Evolutionary conservation across 2,113 vertebrate genomes (phyloP), one percentile per base, ranked within the genome.

Genomic region (Oreochromis tanganicae): DNA sequence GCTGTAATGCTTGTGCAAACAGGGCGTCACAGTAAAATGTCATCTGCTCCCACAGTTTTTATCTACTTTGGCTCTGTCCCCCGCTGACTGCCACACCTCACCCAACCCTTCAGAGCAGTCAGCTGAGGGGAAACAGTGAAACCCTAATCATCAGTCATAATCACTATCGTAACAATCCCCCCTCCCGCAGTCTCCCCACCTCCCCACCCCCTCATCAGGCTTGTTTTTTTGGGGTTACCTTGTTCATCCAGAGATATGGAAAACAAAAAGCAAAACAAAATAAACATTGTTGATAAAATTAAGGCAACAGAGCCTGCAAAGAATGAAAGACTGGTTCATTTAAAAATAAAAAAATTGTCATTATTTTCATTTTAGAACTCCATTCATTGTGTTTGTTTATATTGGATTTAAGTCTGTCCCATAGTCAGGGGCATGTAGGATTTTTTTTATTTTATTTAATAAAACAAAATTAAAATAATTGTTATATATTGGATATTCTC

Each of bases 101-200:
- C 9, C 9, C 27, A 78, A 0, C 27, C 73, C 46, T 48, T 52
- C 46, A 78, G 17, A 78, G 46, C 27, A 52, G 73, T 78, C 27
- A 32, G 46, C 46, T 32, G 27, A 78, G 73, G 46, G 27, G 73
- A 52, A 78, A 50, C 2, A n/a, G 9, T 50, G 9, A 78, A 78
- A 50, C 27, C 16, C 27, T 32, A 32, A 50, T 78, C 71, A 78
- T 8, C 10, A 52, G 17, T 78, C 27, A 78, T 52, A 52, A 52
- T 78, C 73, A 52, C 43, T 78, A n/a, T 50, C 0, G 10, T 48
- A 75, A 19, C 41, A 43, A 66, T 50, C 9, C 6, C 21, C 9
- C 13, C 4, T 2, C 16, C 0, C 0, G 0, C 9, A 50, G 43
- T 78, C 17, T 73, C 59, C 17, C 56, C 27, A n/a, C 8, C 32